Percentiles rank a stretch among this genome's conserved stretches.
Conservation (phyloP, 1,140 invertebrate genomes). For the Lordiphosa stackelbergi region DNA sequence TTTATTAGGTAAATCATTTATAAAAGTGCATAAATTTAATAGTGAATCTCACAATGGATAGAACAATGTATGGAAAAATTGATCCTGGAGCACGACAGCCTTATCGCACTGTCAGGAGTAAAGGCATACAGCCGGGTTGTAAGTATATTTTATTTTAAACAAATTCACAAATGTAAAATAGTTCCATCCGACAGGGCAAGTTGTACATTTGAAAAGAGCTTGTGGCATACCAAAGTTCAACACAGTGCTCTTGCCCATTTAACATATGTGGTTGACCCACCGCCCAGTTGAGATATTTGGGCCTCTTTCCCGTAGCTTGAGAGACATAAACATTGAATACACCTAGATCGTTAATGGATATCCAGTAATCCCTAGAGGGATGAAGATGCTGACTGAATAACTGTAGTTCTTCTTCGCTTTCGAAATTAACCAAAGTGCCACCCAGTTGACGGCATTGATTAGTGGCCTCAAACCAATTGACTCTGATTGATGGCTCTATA, state of each 20-base stretch:
- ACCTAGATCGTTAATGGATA: conserved; percentile 37
- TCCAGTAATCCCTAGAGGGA: conserved; percentile 31
- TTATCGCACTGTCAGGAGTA: conserved; percentile 86
- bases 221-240: conserved; percentile 23
- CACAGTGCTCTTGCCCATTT: conserved; percentile 28
- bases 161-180: conserved; percentile 28
- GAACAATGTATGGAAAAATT: conserved; percentile 90
- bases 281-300: conserved; percentile 25
- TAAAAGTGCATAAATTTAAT: neutral
- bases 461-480: conserved; percentile 35
- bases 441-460: conserved; percentile 29
- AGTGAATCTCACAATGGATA: conserved; percentile 81
- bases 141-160: conserved; percentile 78
- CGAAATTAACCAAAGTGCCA: conserved; percentile 16
- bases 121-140: conserved; percentile 90
- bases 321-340: conserved; percentile 24
- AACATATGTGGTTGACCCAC: conserved; percentile 34
- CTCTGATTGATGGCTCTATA: conserved; percentile 11
- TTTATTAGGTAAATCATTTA: too few relatives aligned
- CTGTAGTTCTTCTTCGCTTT: conserved; percentile 17
- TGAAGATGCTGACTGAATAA: conserved; percentile 12
- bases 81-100: conserved; percentile 87
- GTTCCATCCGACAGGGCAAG: conserved; percentile 6
- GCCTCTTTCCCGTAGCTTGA: conserved; percentile 20
- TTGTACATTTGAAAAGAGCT: conserved; percentile 36